phyloP scores from a whole-genome alignment of 1,140 invertebrate species.

The Berghia stephanieae region DNA sequence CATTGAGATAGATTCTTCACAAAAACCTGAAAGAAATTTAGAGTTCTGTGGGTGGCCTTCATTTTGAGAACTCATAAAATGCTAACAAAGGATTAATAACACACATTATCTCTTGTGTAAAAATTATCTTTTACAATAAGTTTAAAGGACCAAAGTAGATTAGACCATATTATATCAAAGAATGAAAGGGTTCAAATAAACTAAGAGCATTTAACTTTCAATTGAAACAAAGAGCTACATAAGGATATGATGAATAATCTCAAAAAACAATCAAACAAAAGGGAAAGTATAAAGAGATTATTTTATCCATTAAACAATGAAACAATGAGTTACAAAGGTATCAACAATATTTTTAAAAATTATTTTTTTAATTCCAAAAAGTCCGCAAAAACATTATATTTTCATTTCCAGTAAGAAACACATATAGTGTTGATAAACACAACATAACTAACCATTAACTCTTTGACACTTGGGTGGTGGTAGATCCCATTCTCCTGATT shows the following conservation, averaged over 20 bases:
- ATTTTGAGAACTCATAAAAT: too few relatives aligned
- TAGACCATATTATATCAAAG: too few relatives aligned
- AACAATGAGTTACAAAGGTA: not conserved
- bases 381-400: not conserved
- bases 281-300: not conserved
- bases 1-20: conserved; percentile 24
- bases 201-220: too few relatives aligned
- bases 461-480: conserved; percentile 27
- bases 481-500: conserved; percentile 33
- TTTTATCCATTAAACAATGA: not conserved
- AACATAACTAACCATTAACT: not conserved
- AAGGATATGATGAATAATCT: too few relatives aligned
- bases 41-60: too few relatives aligned
- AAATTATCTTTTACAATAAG: too few relatives aligned
- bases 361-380: not conserved
- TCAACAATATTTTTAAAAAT: conserved; percentile 10
- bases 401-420: not conserved
- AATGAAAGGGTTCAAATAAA: too few relatives aligned
- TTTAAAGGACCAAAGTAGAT: too few relatives aligned
- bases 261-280: conserved; percentile 4
- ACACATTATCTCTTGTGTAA: too few relatives aligned
- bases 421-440: too few relatives aligned
- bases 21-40: conserved; percentile 24
- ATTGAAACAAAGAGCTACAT: too few relatives aligned
- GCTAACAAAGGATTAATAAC: too few relatives aligned